These are phyloP conservation scores for Acipenser ruthenus DNA, from an alignment of 2,797 vertebrate species.

Conservation along the genomic window DNA sequence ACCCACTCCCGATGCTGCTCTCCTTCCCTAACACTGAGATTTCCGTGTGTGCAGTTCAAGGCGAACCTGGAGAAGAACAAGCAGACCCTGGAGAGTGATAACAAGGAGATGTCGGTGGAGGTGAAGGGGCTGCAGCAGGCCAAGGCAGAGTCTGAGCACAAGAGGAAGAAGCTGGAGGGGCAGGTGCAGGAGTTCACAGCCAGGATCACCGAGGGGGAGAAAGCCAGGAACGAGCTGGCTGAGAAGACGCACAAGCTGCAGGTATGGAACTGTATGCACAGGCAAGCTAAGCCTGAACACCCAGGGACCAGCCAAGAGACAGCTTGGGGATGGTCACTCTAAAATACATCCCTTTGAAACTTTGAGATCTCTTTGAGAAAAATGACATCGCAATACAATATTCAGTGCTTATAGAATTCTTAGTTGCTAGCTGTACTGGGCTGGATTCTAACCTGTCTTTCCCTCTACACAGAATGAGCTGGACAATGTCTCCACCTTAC, in stretches of 20 bases:
- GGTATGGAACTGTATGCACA: constrained; percentile 41
- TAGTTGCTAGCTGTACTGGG: too few species aligned
- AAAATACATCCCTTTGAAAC: too few species aligned
- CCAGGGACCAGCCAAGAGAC: too few species aligned
- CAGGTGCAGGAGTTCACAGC: constrained; percentile 82
- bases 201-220: constrained; percentile 75
- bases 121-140: constrained; percentile 77
- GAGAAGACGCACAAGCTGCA: constrained; percentile 79
- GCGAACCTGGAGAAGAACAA: constrained; percentile 92
- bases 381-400: too few species aligned
- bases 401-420: too few species aligned
- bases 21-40: too few species aligned
- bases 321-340: too few species aligned
- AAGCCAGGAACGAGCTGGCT: constrained; percentile 63
- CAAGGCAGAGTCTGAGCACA: constrained; percentile 82
- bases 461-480: constrained; percentile 54
- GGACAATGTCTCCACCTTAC: constrained; percentile 68
- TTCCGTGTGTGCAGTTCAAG: constrained; percentile 64
- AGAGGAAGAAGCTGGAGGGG: constrained; percentile 85
- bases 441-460: not conserved
- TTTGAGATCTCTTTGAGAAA: too few species aligned
- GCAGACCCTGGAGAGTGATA: constrained; percentile 83
- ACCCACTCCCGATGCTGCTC: too few species aligned
- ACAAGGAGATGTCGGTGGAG: constrained; percentile 82
- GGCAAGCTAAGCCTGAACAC: too few species aligned